phyloP scores from a whole-genome alignment of 1,140 invertebrate genomes.

The Drosophila navojoa region DNA sequence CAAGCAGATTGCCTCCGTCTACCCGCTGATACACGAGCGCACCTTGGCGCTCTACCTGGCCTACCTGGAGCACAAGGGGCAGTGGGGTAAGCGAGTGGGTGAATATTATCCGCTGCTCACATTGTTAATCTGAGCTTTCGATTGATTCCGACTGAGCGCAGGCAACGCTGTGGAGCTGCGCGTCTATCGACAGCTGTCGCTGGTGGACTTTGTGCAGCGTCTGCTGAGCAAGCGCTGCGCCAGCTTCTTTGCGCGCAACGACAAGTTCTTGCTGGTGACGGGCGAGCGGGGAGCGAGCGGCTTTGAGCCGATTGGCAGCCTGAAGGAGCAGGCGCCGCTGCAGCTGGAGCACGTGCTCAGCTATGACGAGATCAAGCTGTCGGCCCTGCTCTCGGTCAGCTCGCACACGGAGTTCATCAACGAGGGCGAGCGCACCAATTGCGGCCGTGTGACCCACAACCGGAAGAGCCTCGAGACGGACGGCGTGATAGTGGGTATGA shows the following conservation, averaged over 20 bases:
- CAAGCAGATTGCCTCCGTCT: slow-evolving; percentile 55
- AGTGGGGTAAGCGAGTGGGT: slow-evolving; percentile 54
- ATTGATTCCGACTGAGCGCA: not conserved
- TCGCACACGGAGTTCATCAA: slow-evolving; percentile 88
- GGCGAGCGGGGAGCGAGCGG: slow-evolving; percentile 82
- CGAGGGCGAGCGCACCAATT: slow-evolving; percentile 86
- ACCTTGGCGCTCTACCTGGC: slow-evolving; percentile 67
- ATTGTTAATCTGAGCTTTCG: too few relatives aligned
- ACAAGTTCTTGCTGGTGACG: slow-evolving; percentile 84
- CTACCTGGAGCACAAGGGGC: slow-evolving; percentile 74
- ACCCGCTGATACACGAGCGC: slow-evolving; percentile 79
- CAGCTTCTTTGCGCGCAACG: slow-evolving; percentile 83
- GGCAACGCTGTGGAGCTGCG: slow-evolving; percentile 62
- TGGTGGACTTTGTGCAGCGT: slow-evolving; percentile 85
- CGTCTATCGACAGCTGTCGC: slow-evolving; percentile 55
- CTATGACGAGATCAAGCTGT: slow-evolving; percentile 83
- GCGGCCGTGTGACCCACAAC: slow-evolving; percentile 82
- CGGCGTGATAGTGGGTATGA: slow-evolving; percentile 83
- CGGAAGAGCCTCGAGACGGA: slow-evolving; percentile 50
- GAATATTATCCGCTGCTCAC: not conserved
- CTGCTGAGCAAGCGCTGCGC: slow-evolving; percentile 85
- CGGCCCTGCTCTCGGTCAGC: slow-evolving; percentile 86
- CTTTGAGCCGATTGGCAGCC: slow-evolving; percentile 85
- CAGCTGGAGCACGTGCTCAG: slow-evolving; percentile 85
- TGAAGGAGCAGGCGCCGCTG: slow-evolving; percentile 69